Evolutionary conservation across 2,888 invertebrate genomes (phyloP).

Genomic region (Trissolcus japonicus): DNA sequence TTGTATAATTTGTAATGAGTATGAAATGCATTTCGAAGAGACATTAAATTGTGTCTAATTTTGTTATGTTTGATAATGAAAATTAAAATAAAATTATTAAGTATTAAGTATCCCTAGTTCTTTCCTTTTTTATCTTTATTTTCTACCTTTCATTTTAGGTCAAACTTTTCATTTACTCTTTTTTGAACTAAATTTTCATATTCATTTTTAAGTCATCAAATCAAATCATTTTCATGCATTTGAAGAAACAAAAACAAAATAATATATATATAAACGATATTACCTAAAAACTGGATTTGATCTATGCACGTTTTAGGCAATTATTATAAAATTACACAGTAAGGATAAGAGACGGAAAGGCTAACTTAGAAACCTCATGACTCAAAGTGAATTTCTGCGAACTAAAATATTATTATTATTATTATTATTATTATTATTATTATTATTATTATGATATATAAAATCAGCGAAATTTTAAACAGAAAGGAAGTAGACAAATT

Average conservation of each 20-base stretch:
- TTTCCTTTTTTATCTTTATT: too few relatives aligned
- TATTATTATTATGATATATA: too few relatives aligned
- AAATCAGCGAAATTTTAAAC: constrained; percentile 6
- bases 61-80: constrained; percentile 38
- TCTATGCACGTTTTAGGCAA: background rate
- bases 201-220: too few relatives aligned
- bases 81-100: constrained; percentile 7
- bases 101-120: constrained; percentile 13
- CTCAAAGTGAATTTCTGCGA: constrained; percentile 2
- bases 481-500: background rate
- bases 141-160: too few relatives aligned
- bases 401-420: background rate
- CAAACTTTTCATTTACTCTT: too few relatives aligned
- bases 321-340: too few relatives aligned
- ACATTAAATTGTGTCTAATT: constrained; percentile 29
- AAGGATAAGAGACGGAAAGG: background rate
- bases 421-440: too few relatives aligned
- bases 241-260: too few relatives aligned
- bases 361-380: constrained; percentile 9
- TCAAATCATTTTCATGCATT: too few relatives aligned
- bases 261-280: constrained; percentile 1
- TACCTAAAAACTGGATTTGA: constrained; percentile 25
- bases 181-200: too few relatives aligned
- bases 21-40: constrained; percentile 27
- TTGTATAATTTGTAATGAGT: too few relatives aligned